A percentile compares a stretch with the other conserved stretches of the same genome.
phyloP scores from a whole-genome alignment of 2,113 vertebrate genomes.

The Leptocoma aspasia region DNA sequence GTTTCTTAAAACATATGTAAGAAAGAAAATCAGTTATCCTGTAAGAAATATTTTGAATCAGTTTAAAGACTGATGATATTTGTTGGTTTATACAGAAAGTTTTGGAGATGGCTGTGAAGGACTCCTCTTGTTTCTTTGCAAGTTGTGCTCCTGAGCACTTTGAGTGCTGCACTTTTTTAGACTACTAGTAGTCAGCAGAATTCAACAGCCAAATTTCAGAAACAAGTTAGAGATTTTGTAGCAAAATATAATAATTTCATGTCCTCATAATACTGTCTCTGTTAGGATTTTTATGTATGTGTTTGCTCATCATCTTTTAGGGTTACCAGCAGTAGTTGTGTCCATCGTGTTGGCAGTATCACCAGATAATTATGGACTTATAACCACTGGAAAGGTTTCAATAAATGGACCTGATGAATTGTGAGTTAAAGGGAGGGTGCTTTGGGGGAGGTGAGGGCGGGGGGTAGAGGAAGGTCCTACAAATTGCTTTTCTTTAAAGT shows the following conservation, averaged over 20 bases:
- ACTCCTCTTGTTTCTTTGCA: background rate
- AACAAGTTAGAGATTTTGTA: background rate
- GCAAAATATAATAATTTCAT: background rate
- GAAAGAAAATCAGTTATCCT: background rate
- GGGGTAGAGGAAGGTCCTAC: background rate
- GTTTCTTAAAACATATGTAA: background rate
- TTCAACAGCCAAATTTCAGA: background rate
- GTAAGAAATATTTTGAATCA: background rate
- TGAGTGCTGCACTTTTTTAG: background rate
- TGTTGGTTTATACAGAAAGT: background rate
- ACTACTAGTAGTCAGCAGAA: background rate
- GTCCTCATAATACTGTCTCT: background rate
- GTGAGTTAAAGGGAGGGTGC: constrained; percentile 75
- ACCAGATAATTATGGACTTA: constrained; percentile 85
- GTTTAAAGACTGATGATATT: background rate
- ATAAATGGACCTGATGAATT: constrained; percentile 82
- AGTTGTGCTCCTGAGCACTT: background rate
- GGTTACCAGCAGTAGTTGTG: constrained; percentile 85
- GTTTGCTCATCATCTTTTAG: constrained; percentile 67
- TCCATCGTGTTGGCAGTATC: constrained; percentile 81
- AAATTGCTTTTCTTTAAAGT: background rate
- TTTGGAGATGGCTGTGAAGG: background rate
- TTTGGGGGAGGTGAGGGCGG: background rate
- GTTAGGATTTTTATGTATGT: background rate
- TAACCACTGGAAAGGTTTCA: constrained; percentile 77